A percentile compares a stretch with the other conserved stretches of the same genome.
Conservation (phyloP, 2,797 vertebrate genomes). For the Gadopsis bispinosus region DNA sequence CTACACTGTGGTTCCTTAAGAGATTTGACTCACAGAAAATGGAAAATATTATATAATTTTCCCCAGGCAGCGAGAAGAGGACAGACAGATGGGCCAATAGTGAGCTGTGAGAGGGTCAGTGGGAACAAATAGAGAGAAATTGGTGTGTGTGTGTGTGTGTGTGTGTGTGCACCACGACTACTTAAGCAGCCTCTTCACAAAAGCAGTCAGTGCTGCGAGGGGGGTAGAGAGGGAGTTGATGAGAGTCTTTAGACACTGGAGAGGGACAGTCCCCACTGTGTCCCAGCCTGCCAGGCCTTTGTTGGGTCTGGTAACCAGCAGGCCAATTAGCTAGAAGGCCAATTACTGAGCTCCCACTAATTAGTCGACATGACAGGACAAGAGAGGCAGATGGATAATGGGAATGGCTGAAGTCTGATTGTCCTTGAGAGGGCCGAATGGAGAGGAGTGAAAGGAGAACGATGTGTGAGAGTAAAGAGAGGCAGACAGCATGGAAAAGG, state of each 20-base stretch:
- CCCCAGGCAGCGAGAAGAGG: conserved; percentile 20
- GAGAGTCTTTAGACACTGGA: conserved; percentile 76
- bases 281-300: conserved; percentile 71
- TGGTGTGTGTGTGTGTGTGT: conserved; percentile 31
- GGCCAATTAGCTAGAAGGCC: conserved; percentile 84
- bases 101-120: conserved; percentile 38
- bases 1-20: not conserved
- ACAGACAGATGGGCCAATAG: conserved; percentile 25
- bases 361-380: conserved; percentile 82
- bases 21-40: conserved; percentile 22
- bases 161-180: conserved; percentile 20
- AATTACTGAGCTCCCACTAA: conserved; percentile 83
- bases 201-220: conserved; percentile 64
- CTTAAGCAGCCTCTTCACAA: conserved; percentile 71
- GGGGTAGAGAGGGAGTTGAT: conserved; percentile 66
- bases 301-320: conserved; percentile 78
- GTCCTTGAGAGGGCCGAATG: conserved; percentile 63
- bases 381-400: conserved; percentile 69
- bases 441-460: conserved; percentile 60
- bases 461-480: conserved; percentile 45
- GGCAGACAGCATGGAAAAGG: conserved; percentile 49
- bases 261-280: conserved; percentile 75
- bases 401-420: conserved; percentile 68
- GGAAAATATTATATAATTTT: conserved; percentile 15
- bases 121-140: conserved; percentile 43